Base-by-base conservation (phyloP, 2,113 vertebrate genomes). In the Excalfactoria chinensis region DNA sequence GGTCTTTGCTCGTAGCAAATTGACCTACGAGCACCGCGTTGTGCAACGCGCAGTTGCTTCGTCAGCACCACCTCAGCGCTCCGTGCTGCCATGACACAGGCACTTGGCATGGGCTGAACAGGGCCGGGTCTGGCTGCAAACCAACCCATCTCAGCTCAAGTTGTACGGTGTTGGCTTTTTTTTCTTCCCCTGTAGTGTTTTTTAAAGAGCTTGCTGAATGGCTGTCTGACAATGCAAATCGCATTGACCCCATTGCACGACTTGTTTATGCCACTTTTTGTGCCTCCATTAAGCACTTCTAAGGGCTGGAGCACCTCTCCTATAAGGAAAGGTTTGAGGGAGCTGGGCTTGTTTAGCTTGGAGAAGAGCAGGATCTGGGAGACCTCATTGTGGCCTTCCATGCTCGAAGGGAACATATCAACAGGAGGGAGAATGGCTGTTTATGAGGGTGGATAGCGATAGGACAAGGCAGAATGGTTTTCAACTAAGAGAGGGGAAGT, bases 1-100 rank as follows among this genome's bases (percentile, higher is more conserved):
- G 90, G 86, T 89, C 90, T 92, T 69, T 90, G 79, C 93, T 94
- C 6, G 94, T 92, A 71, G 71, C 78, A 91, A 83, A 81, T 87
- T 87, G 93, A 94, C 86, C 89, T 7, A 11, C 56, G 2, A 43
- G 59, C 87, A 56, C 59, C 1, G 43, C 66, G 59, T 97, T 96
- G 94, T 94, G 95, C 91, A 95, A 96, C 16, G 53, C 30, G 6
- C 30, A 6, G 53, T 92, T 83, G 91, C 84, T 75, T 89, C 13
- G n/a, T 95, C 90, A 87, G 95, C 88, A 79, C 68, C 94, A 46
- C 77, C 93, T 84, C 53, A 56, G 53, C 34, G 5, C 83, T 25
- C 1, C 87, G 48, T 63, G 7, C 74, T 94, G 41, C 81, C 93
- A 7, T 93, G 93, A 78, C 87, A 40, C 17, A 30, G 91, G 76